These are phyloP conservation scores for Idaea biselata DNA, from an alignment of 2,888 invertebrate genomes.

Conservation along the genomic window DNA sequence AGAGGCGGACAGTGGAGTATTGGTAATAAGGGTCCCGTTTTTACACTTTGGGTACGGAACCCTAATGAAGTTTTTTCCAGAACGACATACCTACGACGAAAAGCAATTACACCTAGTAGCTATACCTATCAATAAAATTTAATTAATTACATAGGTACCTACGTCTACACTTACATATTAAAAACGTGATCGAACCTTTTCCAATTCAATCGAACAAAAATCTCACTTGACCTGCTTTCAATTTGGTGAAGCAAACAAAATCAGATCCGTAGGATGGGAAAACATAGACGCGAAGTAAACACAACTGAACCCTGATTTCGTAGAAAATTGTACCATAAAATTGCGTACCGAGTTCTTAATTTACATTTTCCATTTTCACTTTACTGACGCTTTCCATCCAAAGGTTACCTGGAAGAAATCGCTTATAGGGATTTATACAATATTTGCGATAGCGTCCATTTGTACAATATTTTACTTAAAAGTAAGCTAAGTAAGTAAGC, in stretches of 20 bases:
- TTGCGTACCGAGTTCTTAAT: not conserved
- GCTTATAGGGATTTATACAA: no score
- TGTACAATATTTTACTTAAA: no score
- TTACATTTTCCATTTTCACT: not conserved
- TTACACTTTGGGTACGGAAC: no score
- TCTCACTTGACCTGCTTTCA: not conserved
- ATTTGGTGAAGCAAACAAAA: not conserved
- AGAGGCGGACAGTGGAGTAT: no score
- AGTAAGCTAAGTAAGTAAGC: no score
- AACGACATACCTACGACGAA: no score
- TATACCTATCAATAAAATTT: not conserved
- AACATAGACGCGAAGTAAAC: not conserved
- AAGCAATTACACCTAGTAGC: no score
- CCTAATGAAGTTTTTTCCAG: no score
- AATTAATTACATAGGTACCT: not conserved
- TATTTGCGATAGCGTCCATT: no score
- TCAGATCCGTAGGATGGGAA: not conserved
- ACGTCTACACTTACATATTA: not conserved
- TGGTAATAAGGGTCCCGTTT: no score
- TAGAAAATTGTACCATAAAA: not conserved
- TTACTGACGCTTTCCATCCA: no score
- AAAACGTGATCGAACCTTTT: constrained; percentile 4
- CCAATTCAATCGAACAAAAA: not conserved
- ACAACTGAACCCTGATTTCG: not conserved
- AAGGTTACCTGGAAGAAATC: no score